Percentiles rank a stretch among this genome's conserved stretches.
phyloP scores from a whole-genome alignment of 2,888 invertebrate genomes.

The Eristalis tenax region DNA sequence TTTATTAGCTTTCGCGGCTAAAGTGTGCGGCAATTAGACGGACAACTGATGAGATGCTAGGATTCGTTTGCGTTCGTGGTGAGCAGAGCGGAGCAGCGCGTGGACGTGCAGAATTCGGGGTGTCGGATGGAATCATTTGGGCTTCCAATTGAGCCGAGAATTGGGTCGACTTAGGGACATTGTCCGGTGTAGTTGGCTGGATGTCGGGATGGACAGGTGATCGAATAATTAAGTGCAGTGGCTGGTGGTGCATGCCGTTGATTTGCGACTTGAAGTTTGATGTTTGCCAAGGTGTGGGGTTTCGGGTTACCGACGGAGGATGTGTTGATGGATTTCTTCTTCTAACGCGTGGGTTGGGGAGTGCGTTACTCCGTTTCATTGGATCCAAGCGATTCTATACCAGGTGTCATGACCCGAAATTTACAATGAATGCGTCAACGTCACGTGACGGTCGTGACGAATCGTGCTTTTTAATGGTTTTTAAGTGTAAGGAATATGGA shows the following conservation, averaged over 20 bases:
- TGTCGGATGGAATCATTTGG: background rate
- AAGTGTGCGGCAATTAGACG: constrained; percentile 52
- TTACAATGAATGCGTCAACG: too few species aligned
- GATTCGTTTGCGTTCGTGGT: constrained; percentile 13
- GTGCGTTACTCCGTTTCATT: too few species aligned
- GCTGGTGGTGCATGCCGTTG: background rate
- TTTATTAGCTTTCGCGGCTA: constrained; percentile 45
- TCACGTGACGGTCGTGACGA: too few species aligned
- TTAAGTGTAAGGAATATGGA: too few species aligned
- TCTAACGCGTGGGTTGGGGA: background rate
- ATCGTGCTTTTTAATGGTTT: too few species aligned
- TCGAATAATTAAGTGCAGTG: background rate
- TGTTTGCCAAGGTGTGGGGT: background rate
- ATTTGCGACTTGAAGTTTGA: background rate
- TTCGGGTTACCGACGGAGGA: background rate
- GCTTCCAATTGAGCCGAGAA: background rate
- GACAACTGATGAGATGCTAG: constrained; percentile 44
- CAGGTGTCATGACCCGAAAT: too few species aligned
- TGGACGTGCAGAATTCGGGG: background rate
- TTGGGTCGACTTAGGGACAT: background rate
- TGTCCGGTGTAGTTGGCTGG: background rate
- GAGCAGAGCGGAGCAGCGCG: constrained; percentile 8
- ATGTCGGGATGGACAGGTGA: background rate
- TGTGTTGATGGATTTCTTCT: too few species aligned
- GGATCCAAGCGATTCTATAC: too few species aligned